Evolutionary conservation across 2,888 invertebrate genomes (phyloP), one percentile per base, ranked within the genome.

Genomic region (Lochmaea crataegi): DNA sequence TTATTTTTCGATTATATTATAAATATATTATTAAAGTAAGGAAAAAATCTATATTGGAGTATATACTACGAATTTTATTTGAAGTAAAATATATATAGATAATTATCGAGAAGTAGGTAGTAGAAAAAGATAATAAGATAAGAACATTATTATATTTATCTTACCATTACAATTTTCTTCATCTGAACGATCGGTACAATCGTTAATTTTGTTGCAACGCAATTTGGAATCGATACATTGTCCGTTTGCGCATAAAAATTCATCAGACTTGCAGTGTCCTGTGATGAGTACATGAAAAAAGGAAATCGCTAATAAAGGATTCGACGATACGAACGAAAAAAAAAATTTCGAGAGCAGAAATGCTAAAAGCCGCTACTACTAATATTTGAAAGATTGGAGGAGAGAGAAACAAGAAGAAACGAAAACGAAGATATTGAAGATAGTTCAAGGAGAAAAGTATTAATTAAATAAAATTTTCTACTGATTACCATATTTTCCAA

Each of bases 241-340:
- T 56, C 89, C 88, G 77, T 88, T 88, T 77, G 85, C 83, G 84
- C 92, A 92, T 41, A 87, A 87, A 83, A 89, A 90, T 81, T 78
- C 72, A 22, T 72, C 68, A 48, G 41, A 61, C 18, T 65, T 68
- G 72, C 76, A 76, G 38, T 76, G 81, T 51, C 83, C 82, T 84
- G 71, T 26, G 83, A 70, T 26, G 83, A 70, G 63, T 76, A 75
- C 71, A 77, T 76, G 73, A 10, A 72, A 71, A 65, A 75, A 78
- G 72, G 76, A 48, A 68, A 71, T 56, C 67, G 63, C 41, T 66
- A 61, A 32, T 32, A 26, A 65, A 65, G 56, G n/a, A 26, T 7
- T 48, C 12, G 11, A 61, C 60, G 69, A 32, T 42, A 18, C 41
- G 48, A 65, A 65, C 5, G 18, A 48, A 26, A 38, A 38, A 48